A percentile compares a stretch with the other conserved stretches of the same genome.
Evolutionary conservation across 2,797 vertebrate species (phyloP).

Genomic region (Psittacula echo): DNA sequence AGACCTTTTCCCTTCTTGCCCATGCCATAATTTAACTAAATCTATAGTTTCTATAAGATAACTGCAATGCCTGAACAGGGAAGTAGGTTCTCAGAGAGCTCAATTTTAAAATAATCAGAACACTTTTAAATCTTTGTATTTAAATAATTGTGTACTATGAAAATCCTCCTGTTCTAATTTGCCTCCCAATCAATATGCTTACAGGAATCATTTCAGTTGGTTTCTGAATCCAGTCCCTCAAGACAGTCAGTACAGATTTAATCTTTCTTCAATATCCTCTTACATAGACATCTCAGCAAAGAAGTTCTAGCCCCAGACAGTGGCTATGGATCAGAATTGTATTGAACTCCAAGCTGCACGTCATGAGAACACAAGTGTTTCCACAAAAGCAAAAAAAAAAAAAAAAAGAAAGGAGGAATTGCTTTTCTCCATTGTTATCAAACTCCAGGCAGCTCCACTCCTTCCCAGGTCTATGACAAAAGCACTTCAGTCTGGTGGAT

Average conservation of each 20-base stretch:
- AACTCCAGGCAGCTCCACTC: background rate
- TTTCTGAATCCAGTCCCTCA: background rate
- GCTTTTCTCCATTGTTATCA: background rate
- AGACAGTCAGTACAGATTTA: background rate
- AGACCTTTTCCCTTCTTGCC: background rate
- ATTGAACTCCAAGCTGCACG: background rate
- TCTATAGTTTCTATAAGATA: background rate
- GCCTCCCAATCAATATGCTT: background rate
- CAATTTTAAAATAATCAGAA: background rate
- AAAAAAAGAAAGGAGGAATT: background rate
- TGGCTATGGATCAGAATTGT: accelerated
- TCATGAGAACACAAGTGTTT: background rate
- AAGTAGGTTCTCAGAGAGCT: background rate
- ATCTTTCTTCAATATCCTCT: background rate
- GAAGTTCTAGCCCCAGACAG: background rate
- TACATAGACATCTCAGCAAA: background rate
- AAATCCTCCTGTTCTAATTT: background rate
- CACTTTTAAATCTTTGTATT: background rate
- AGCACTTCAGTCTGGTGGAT: background rate
- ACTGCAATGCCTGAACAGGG: background rate
- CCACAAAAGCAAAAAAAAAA: background rate
- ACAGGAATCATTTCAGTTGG: background rate
- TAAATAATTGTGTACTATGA: background rate
- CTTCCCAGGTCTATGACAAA: background rate
- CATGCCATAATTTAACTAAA: background rate